phyloP scores from a whole-genome alignment of 2,113 vertebrate species.

The Petrocephalus microphthalmus region DNA sequence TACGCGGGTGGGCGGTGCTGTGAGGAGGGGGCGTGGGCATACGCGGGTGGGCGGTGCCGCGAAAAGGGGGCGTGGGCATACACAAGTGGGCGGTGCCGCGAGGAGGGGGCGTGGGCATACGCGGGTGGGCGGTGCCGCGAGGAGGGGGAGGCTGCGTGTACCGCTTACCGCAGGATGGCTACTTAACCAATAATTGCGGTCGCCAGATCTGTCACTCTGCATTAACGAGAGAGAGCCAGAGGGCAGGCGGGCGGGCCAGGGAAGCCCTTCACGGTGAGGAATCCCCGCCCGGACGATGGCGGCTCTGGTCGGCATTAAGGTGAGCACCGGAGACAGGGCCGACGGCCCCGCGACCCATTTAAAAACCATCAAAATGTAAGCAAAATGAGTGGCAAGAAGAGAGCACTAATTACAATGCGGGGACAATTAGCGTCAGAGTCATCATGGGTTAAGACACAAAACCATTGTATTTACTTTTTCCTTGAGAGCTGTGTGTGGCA shows the following conservation, averaged over 20 bases:
- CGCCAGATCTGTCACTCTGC: not conserved
- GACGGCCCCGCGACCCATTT: not conserved
- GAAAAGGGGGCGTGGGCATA: no score
- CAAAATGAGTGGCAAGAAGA: not conserved
- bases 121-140: slow-evolving; percentile 42
- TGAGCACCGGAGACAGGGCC: not conserved
- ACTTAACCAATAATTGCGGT: slow-evolving; percentile 9
- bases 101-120: slow-evolving; percentile 9
- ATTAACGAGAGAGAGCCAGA: not conserved
- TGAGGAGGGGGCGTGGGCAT: no score
- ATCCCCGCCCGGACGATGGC: not conserved
- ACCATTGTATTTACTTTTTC: not conserved
- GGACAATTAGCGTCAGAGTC: not conserved
- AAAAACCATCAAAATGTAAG: not conserved
- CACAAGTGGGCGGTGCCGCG: no score
- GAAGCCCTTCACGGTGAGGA: not conserved
- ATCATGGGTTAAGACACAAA: not conserved
- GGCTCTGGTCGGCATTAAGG: not conserved
- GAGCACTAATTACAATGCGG: not conserved
- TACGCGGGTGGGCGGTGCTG: no score
- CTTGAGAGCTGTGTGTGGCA: not conserved
- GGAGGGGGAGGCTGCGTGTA: not conserved
- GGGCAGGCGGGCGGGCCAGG: not conserved
- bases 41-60: no score
- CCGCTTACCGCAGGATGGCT: not conserved